These are phyloP conservation scores for Dryobota labecula DNA, from an alignment of 2,888 invertebrate genomes.

Conservation along the genomic window DNA sequence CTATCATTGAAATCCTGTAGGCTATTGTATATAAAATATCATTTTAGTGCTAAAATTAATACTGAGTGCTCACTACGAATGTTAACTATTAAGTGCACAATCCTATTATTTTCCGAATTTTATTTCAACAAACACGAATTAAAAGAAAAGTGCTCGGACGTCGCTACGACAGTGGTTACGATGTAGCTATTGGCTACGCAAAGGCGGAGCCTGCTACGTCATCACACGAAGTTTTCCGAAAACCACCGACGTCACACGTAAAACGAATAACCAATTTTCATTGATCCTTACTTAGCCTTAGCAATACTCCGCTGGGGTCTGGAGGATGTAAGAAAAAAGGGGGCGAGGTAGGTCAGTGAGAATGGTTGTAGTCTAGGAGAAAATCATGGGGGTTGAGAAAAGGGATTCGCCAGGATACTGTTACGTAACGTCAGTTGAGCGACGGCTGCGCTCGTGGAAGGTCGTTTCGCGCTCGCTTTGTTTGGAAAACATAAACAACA, in stretches of 20 bases:
- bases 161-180: slow-evolving; percentile 67
- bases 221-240: slow-evolving; percentile 80
- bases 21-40: too few relatives aligned
- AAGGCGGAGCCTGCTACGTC: slow-evolving; percentile 81
- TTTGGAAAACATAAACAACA: slow-evolving; percentile 85
- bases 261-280: slow-evolving; percentile 66
- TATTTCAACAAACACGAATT: slow-evolving; percentile 23
- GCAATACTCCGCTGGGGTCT: neutral
- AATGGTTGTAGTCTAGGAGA: slow-evolving; percentile 70
- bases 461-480: slow-evolving; percentile 73
- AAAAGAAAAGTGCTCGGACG: slow-evolving; percentile 39
- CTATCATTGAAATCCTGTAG: neutral
- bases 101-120: neutral
- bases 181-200: slow-evolving; percentile 72
- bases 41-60: neutral
- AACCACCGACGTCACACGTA: slow-evolving; percentile 68
- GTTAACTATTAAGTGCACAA: neutral
- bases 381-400: slow-evolving; percentile 77
- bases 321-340: slow-evolving; percentile 16
- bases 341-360: slow-evolving; percentile 69
- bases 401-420: slow-evolving; percentile 83
- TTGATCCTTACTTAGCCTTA: slow-evolving; percentile 64
- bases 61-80: neutral
- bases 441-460: slow-evolving; percentile 74
- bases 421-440: slow-evolving; percentile 88